phyloP scores from a whole-genome alignment of 2,888 invertebrate genomes.

The Liodrosophila aerea region DNA sequence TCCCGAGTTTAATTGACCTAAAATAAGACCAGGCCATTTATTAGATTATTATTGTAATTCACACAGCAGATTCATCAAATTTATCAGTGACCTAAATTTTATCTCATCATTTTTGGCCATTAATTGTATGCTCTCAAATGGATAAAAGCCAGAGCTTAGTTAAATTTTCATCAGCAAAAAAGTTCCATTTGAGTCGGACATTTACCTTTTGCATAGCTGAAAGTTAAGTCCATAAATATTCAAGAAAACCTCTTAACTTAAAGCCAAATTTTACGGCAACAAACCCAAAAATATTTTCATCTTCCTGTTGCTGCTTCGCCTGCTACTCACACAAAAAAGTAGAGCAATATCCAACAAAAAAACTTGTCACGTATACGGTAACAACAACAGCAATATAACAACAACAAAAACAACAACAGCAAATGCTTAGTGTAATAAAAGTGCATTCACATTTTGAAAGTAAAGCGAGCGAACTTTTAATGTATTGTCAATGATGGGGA shows the following conservation, averaged over 20 bases:
- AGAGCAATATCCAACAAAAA: conserved; percentile 54
- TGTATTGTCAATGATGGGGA: conserved; percentile 47
- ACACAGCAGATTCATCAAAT: conserved; percentile 10
- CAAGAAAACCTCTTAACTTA: conserved; percentile 25
- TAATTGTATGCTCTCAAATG: too few relatives aligned
- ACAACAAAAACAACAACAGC: conserved; percentile 29
- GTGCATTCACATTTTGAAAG: conserved; percentile 75
- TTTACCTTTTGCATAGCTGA: conserved; percentile 22
- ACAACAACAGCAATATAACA: conserved; percentile 30
- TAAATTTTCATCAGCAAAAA: too few relatives aligned
- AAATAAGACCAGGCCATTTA: conserved; percentile 10
- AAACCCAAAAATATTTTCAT: conserved; percentile 48
- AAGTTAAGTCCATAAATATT: conserved; percentile 33
- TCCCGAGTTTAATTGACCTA: conserved; percentile 35
- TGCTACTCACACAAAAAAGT: conserved; percentile 38
- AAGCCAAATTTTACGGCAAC: conserved; percentile 45
- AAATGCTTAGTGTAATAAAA: conserved; percentile 35
- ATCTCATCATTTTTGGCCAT: too few relatives aligned
- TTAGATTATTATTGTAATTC: conserved; percentile 1
- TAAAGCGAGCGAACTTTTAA: conserved; percentile 59
- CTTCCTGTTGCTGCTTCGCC: conserved; percentile 47
- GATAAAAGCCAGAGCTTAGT: too few relatives aligned
- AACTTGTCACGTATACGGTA: conserved; percentile 46
- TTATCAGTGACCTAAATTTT: conserved; percentile 3
- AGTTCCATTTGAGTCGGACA: conserved; percentile 10